Evolutionary conservation across 2,113 vertebrate genomes (phyloP), one percentile per base, ranked within the genome.

Genomic region (Periophthalmodon schlosseri): DNA sequence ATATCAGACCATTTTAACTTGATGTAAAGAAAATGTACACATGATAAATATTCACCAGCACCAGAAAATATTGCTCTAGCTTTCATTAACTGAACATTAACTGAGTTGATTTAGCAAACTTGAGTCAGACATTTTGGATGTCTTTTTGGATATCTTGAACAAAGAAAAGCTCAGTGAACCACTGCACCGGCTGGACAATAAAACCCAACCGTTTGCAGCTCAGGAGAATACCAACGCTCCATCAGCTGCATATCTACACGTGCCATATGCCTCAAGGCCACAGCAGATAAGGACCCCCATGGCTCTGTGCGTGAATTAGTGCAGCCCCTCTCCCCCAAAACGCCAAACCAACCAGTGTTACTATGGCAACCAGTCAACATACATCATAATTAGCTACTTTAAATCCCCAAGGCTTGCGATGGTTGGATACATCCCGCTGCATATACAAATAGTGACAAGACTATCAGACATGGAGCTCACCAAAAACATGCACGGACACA

Each of bases 321-420:
- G 47, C 16, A 46, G 28, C 69, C 33, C 74, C 46, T 23, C 5
- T 34, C 67, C 57, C 58, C 76, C 23, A 44, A 52, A 69, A 56
- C 60, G 0, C 12, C 68, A 74, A 87, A 81, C 81, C 73, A 11
- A 33, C 69, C 60, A 46, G 34, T 0, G 90, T 93, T 89, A 71
- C 91, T 86, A 90, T 83, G 85, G 89, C 85, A 87, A 73, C 85
- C 80, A 85, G 83, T 34, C 80, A 78, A 90, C 82, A 86, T 89
- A 91, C 77, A 84, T 90, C 84, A 78, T 88, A 90, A 93, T 93
- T 90, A 92, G 84, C 78, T 73, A 47, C 57, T 67, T 57, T 56
- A 73, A 86, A 88, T 89, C 84, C 76, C 86, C 2, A 0, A 69
- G 81, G 85, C 71, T 71, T 0, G 1, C 60, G 65, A 46, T 66